phyloP scores from a whole-genome alignment of 2,113 vertebrate species.

The Carlito syrichta region DNA sequence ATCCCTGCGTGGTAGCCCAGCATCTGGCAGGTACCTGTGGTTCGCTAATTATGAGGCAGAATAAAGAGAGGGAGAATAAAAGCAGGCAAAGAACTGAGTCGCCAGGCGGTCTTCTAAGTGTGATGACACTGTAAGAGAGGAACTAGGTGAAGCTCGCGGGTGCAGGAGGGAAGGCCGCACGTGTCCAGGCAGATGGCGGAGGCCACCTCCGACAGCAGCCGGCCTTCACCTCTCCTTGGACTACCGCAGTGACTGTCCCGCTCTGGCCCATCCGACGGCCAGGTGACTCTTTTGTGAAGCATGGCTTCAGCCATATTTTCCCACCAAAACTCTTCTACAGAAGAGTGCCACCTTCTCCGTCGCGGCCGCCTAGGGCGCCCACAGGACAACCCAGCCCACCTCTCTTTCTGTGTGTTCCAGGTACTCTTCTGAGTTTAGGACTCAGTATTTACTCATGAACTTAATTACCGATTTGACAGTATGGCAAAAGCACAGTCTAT shows the following conservation, averaged over 20 bases:
- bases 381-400: not conserved
- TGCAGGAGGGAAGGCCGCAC: fast-evolving
- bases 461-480: not conserved
- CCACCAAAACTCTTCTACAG: not conserved
- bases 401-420: not conserved
- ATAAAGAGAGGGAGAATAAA: not conserved
- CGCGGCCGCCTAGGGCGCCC: not conserved
- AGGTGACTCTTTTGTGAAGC: fast-evolving
- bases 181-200: fast-evolving
- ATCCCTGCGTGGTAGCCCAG: not conserved
- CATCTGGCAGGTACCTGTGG: not conserved
- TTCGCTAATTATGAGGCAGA: not conserved
- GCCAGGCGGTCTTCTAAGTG: not conserved
- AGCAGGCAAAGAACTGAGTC: not conserved
- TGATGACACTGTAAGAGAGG: not conserved
- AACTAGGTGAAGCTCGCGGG: not conserved
- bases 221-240: fast-evolving
- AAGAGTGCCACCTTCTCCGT: not conserved
- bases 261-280: not conserved
- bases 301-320: not conserved
- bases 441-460: not conserved
- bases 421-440: not conserved
- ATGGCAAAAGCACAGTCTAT: not conserved
- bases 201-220: too few species aligned
- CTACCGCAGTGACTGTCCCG: fast-evolving